Percentiles rank a stretch among this genome's conserved stretches.
phyloP scores from a whole-genome alignment of 2,888 invertebrate species.

The Catocala sponsa region DNA sequence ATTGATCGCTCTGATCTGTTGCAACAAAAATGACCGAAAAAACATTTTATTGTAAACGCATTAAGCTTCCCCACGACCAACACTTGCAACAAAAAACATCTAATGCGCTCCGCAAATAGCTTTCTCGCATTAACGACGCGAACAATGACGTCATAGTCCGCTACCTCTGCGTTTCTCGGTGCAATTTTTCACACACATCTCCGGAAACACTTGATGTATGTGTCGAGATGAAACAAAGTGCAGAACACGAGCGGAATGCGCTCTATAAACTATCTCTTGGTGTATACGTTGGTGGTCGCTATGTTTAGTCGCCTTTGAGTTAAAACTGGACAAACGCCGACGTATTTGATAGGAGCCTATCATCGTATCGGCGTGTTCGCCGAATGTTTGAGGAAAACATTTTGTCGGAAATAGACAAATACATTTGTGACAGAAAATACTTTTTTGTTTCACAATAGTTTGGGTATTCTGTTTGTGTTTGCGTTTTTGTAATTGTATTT shows the following conservation, averaged over 20 bases:
- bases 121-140: conserved; percentile 11
- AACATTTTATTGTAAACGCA: conserved; percentile 11
- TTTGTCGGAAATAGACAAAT: conserved; percentile 23
- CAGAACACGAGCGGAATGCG: conserved; percentile 37
- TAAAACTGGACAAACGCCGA: conserved; percentile 29
- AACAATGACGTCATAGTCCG: conserved; percentile 17
- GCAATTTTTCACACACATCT: conserved; percentile 28
- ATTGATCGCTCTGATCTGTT: neutral
- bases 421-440: conserved; percentile 12
- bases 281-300: conserved; percentile 30
- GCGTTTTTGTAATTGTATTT: neutral
- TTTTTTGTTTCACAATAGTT: conserved; percentile 15
- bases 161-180: conserved; percentile 14
- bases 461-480: neutral
- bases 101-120: conserved; percentile 24
- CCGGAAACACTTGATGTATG: conserved; percentile 42
- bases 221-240: conserved; percentile 38
- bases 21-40: conserved; percentile 9
- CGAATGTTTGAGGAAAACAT: conserved; percentile 19
- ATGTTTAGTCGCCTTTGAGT: conserved; percentile 44
- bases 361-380: conserved; percentile 17
- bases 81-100: conserved; percentile 14
- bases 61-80: conserved; percentile 8
- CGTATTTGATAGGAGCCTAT: conserved; percentile 30
- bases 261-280: conserved; percentile 38